Evolutionary conservation across 2,797 vertebrate genomes (phyloP).

Genomic region (Acestrorhynchus altus): DNA sequence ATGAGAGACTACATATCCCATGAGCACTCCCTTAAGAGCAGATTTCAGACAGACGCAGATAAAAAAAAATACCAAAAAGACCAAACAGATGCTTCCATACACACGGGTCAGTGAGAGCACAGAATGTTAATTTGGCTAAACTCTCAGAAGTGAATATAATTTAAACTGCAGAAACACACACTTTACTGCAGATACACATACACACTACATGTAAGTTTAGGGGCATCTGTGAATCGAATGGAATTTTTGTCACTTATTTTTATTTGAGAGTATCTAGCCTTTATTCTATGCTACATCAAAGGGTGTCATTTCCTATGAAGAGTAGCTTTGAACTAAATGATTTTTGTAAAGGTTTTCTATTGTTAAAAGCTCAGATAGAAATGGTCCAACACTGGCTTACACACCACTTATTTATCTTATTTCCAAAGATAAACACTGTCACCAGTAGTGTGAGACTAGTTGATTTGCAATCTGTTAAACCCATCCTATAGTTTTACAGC

Average conservation of each 20-base stretch:
- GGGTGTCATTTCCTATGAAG: no score
- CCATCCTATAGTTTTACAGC: no score
- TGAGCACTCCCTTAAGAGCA: not conserved
- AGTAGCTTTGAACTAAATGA: no score
- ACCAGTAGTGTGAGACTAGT: no score
- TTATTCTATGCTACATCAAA: no score
- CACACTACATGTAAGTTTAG: not conserved
- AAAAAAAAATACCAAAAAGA: not conserved
- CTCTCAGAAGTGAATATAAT: conserved; percentile 29
- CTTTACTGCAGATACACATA: not conserved
- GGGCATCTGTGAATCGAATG: not conserved
- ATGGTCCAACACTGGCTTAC: no score
- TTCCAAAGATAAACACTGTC: no score
- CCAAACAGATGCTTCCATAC: conserved; percentile 12
- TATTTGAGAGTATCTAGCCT: no score
- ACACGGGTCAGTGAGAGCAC: conserved; percentile 4
- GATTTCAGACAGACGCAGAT: not conserved
- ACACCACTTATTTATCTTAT: no score
- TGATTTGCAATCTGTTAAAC: no score
- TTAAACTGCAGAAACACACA: not conserved
- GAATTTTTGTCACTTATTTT: no score
- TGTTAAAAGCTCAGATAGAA: no score
- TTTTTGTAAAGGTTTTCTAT: not conserved
- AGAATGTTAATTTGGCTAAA: conserved; percentile 9
- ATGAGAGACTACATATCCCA: conserved; percentile 18